Base-by-base conservation (phyloP, 2,888 invertebrate species). In the Brachyptera putata region DNA sequence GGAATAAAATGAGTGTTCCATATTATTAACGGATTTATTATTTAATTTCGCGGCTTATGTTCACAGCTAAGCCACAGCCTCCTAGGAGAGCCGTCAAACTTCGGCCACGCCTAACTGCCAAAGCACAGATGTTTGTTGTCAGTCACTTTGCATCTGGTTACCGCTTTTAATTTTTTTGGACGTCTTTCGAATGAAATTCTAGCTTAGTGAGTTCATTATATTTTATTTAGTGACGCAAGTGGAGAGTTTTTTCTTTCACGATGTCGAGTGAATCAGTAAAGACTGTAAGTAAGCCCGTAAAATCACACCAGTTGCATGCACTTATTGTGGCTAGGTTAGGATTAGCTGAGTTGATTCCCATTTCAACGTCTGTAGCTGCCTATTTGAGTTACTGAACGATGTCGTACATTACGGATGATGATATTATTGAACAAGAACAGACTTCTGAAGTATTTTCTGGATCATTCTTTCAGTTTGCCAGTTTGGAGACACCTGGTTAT, bases 401-500 rank as follows among this genome's bases (percentile, higher is more conserved):
- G 16, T 18, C 30, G 24, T 25, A 34, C 13, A n/a, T n/a, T n/a
- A n/a, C n/a, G n/a, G n/a, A 24, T 41, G 26, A 34, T 25, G n/a
- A 26, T 43, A 26, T 5, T 46, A 34, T 57, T 22, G 46, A 34
- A n/a, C 4, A 26, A 41, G 14, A 34, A 36, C 18, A 34, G 14
- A 37, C 24, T 50, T 18, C 41, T 16, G 14, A 37, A 22, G 37
- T 50, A 3, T 48, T 58, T 18, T 56, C 55, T 50, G 63, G 57
- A 60, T 61, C 69, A 65, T 65, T 57, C 64, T 75, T 75, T 21
- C 75, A 91, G 91, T 92, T 91, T 77, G 86, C 90, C 56, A 87
- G 86, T 70, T 75, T 91, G 67, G 91, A 91, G 75, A 89, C 91
- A 0, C 89, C 91, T 26, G 91, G 91, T 21, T 96, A 95, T 78